phyloP scores from a whole-genome alignment of 2,797 vertebrate species.

The Sandelia bainsii region DNA sequence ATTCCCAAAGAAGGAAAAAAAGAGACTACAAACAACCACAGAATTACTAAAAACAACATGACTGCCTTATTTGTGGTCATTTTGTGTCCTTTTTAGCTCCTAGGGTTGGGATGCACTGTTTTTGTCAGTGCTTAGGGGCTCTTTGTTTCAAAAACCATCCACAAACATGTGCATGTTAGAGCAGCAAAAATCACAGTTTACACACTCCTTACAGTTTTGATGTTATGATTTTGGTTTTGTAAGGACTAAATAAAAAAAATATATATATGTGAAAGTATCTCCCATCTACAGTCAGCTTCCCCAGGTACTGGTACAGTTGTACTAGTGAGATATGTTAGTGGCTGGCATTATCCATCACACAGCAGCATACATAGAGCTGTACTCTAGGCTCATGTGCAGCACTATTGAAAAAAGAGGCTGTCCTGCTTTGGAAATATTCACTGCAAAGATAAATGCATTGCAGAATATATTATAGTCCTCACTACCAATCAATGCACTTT shows the following conservation, averaged over 20 bases:
- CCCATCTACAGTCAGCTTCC: constrained; percentile 47
- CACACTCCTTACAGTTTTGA: neutral
- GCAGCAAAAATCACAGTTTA: neutral
- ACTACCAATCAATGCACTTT: neutral
- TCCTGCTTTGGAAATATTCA: constrained; percentile 53
- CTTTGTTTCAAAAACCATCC: too few species aligned
- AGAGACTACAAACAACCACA: too few species aligned
- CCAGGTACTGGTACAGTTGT: constrained; percentile 9
- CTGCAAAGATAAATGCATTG: constrained; percentile 29
- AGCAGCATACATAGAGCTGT: constrained; percentile 42
- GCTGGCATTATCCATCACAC: constrained; percentile 67
- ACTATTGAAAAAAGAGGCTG: constrained; percentile 52
- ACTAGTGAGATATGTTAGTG: constrained; percentile 70
- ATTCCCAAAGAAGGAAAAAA: too few species aligned
- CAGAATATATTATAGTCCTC: constrained; percentile 29
- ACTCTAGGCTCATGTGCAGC: constrained; percentile 38
- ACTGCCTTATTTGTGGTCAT: too few species aligned
- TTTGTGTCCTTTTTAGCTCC: too few species aligned
- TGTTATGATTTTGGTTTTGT: neutral
- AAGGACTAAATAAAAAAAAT: neutral
- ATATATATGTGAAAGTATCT: neutral
- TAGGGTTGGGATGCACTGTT: too few species aligned
- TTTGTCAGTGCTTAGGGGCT: too few species aligned
- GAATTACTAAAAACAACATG: too few species aligned
- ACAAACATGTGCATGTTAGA: too few species aligned